Percentiles rank a stretch among this genome's conserved stretches.
Conservation (phyloP, 2,113 vertebrate genomes). For the Candoia aspera region DNA sequence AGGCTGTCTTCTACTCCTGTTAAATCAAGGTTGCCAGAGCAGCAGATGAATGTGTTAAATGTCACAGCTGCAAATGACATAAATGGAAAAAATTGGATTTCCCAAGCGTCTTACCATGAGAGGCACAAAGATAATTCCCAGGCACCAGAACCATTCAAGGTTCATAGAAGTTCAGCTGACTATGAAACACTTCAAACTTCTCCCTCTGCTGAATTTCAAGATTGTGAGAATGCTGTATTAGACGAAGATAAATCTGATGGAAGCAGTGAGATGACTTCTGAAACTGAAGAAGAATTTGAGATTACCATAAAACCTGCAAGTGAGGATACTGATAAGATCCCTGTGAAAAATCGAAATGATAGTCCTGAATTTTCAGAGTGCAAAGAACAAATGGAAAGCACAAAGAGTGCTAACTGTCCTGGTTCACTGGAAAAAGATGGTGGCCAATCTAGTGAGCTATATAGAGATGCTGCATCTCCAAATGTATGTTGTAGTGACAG, state of each 20-base stretch:
- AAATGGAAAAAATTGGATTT: neutral
- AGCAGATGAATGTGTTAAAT: neutral
- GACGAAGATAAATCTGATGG: conserved; percentile 35
- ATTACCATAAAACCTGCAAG: conserved; percentile 40
- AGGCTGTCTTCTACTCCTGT: conserved; percentile 93
- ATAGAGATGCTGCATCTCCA: conserved; percentile 35
- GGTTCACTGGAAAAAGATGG: conserved; percentile 64
- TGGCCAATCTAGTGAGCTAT: conserved; percentile 61
- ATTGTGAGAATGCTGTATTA: conserved; percentile 44
- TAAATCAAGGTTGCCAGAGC: conserved; percentile 69
- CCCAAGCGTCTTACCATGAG: conserved; percentile 17
- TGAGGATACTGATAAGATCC: conserved; percentile 21
- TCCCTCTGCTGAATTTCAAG: conserved; percentile 33
- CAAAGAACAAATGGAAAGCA: conserved; percentile 71
- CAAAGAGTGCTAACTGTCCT: conserved; percentile 60
- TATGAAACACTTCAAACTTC: conserved; percentile 21
- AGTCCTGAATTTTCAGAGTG: conserved; percentile 52
- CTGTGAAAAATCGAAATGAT: conserved; percentile 49
- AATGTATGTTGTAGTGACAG: neutral
- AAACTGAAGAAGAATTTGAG: conserved; percentile 73
- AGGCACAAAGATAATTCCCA: conserved; percentile 19
- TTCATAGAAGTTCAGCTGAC: conserved; percentile 31
- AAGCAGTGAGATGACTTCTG: conserved; percentile 53
- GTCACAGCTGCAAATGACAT: neutral
- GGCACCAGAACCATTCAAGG: conserved; percentile 27